Conservation (phyloP, 1,140 invertebrate species). For the Adelges cooleyi region DNA sequence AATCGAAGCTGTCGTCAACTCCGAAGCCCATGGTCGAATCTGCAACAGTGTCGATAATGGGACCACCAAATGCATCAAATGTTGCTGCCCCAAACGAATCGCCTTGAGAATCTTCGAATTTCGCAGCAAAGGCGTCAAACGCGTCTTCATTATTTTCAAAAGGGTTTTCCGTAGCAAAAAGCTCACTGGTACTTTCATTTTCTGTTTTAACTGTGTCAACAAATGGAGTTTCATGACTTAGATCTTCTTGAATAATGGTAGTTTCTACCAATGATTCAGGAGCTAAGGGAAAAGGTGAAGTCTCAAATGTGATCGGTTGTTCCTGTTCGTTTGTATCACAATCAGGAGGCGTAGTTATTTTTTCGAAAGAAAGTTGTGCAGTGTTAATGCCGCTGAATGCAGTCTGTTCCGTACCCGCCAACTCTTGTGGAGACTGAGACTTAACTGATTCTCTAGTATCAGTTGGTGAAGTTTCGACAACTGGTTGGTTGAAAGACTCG, state of each 20-base stretch:
- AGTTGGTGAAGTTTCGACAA: not conserved
- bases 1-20: conserved; percentile 63
- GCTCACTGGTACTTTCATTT: conserved; percentile 14
- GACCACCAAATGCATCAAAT: conserved; percentile 43
- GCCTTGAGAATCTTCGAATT: conserved; percentile 51
- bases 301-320: not conserved
- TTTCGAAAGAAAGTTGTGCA: not conserved
- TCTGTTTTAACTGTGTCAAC: not conserved
- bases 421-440: not conserved
- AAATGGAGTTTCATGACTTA: too few species aligned
- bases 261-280: not conserved
- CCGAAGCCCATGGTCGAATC: conserved; percentile 45
- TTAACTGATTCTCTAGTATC: not conserved
- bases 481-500: not conserved
- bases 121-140: conserved; percentile 74
- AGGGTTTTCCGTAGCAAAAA: not conserved
- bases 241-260: too few species aligned
- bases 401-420: not conserved
- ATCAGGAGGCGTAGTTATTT: not conserved
- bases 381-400: not conserved
- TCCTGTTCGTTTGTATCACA: not conserved
- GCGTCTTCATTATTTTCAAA: conserved; percentile 50
- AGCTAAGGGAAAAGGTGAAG: not conserved
- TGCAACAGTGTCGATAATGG: conserved; percentile 24
- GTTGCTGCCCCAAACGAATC: conserved; percentile 43